These are phyloP conservation scores for Poeciliopsis turneri DNA, from an alignment of 2,797 vertebrate species.

Conservation along the genomic window DNA sequence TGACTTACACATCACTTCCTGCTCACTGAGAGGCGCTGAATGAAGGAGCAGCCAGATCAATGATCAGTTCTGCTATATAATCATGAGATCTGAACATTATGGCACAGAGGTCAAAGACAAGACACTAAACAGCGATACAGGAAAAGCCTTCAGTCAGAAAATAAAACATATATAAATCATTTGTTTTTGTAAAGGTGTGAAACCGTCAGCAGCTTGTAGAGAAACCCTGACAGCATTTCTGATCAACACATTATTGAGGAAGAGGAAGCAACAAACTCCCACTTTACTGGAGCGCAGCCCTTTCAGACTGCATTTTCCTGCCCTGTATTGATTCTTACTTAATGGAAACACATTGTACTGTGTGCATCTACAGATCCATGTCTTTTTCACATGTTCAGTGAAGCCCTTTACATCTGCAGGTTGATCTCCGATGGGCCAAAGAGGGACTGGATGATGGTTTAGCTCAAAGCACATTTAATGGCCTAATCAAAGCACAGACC, in stretches of 20 bases:
- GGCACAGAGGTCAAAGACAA: background rate
- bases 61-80: background rate
- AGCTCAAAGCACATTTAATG: background rate
- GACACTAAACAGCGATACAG: background rate
- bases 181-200: background rate
- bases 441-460: background rate
- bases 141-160: background rate
- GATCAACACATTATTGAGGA: slow-evolving; percentile 3
- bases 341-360: slow-evolving; percentile 47
- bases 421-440: slow-evolving; percentile 19
- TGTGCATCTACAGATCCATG: slow-evolving; percentile 44
- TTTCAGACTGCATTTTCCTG: slow-evolving; percentile 33
- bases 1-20: slow-evolving; percentile 46
- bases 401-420: slow-evolving; percentile 53
- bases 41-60: slow-evolving; percentile 1
- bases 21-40: slow-evolving; percentile 21
- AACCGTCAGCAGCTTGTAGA: background rate
- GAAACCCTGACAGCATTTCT: background rate
- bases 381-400: slow-evolving; percentile 53
- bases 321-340: slow-evolving; percentile 17
- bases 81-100: background rate
- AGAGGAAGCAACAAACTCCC: background rate
- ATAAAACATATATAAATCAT: background rate
- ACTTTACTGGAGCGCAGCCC: slow-evolving; percentile 21
- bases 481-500: background rate